Base-by-base conservation (phyloP, 2,113 vertebrate genomes). In the Alexandromys fortis region DNA sequence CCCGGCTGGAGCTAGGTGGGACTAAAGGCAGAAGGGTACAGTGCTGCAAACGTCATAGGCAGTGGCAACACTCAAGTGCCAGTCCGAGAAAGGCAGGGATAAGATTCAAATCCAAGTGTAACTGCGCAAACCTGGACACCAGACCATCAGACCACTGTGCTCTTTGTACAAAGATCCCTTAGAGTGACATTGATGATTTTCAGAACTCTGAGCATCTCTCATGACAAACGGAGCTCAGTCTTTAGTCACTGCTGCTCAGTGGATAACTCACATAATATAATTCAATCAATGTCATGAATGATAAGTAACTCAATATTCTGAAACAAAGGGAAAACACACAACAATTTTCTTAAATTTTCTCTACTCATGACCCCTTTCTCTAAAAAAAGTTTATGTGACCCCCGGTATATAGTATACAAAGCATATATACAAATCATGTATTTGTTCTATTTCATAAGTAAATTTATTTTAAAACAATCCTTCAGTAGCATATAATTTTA, bases 31-130 rank as follows among this genome's bases (percentile, higher is more conserved):
- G 45, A 47, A 92, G 26, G 68, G 35, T 24, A 68, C 72, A 72
- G 35, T n/a, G 30, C 24, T 70, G 4, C 13, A 26, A 70, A 52
- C 4, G 22, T 73, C 47, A 77, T 49, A 9, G 28, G 47, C 86
- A 68, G 58, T n/a, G 77, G 55, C 55, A 63, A 19, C 38, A 93
- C 22, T 76, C 52, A 89, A 91, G 49, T 24, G 17, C 68, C 45
- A 49, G 55, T 8, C 0, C 82, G 42, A 88, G 91, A 94, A 77
- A 5, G 24, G 16, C 21, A 95, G n/a, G 94, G 76, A 14, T 63
- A 63, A 73, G 55, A 70, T 33, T 78, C 33, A 75, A 95, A 78
- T 63, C 8, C 86, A 86, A 86, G 65, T 91, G 42, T 90, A 86
- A 35, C 14, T 89, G 11, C 87, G 42, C 13, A 58, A 55, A 73